Conservation (phyloP, 2,888 invertebrate species). For the Agrenia bidenticulata region DNA sequence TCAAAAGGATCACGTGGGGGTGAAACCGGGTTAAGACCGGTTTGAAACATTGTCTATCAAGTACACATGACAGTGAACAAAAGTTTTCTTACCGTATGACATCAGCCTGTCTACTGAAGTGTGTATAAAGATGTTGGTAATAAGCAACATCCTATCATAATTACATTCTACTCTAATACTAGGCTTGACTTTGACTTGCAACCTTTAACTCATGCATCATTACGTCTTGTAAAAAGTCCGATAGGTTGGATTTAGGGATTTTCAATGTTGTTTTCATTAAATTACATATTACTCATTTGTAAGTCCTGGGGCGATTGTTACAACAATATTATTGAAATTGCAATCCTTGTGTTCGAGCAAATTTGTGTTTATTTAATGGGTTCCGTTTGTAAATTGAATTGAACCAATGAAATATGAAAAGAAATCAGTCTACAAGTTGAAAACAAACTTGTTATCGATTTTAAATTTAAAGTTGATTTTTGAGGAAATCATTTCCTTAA, state of each 20-base stretch:
- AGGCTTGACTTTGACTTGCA: constrained; percentile 31
- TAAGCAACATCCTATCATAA: constrained; percentile 42
- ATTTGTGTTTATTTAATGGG: too few relatives aligned
- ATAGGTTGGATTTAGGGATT: constrained; percentile 33
- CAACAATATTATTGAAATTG: too few relatives aligned
- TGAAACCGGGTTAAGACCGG: constrained; percentile 47
- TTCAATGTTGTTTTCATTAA: constrained; percentile 23
- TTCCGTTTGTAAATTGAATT: too few relatives aligned
- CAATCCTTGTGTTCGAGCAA: too few relatives aligned
- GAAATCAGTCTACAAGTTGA: too few relatives aligned
- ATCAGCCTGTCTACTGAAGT: constrained; percentile 50
- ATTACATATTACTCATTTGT: too few relatives aligned
- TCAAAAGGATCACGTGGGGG: constrained; percentile 45
- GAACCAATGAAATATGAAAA: too few relatives aligned
- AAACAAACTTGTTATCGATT: too few relatives aligned
- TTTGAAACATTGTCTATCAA: constrained; percentile 36
- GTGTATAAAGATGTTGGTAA: constrained; percentile 48
- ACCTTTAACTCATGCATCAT: constrained; percentile 33
- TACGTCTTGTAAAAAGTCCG: constrained; percentile 42
- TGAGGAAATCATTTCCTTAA: too few relatives aligned
- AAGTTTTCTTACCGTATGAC: constrained; percentile 42
- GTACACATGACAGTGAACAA: constrained; percentile 45
- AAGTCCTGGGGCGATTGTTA: too few relatives aligned
- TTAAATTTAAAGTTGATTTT: too few relatives aligned
- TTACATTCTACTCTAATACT: constrained; percentile 33